phyloP scores from a whole-genome alignment of 2,888 invertebrate genomes.

The Palloptera scutellata region DNA sequence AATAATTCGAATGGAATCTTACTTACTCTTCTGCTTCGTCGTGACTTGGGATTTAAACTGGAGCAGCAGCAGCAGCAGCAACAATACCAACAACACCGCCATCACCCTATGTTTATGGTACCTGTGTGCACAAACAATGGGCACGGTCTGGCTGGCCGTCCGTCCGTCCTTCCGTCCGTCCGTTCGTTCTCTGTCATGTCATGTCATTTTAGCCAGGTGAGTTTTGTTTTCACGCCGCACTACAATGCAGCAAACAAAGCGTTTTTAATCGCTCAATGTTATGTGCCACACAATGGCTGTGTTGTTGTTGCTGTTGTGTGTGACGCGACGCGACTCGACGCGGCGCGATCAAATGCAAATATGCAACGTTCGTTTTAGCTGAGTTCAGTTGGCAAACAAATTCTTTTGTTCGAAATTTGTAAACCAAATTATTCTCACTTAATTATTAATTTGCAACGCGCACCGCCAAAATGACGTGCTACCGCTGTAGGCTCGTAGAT shows the following conservation, averaged over 20 bases:
- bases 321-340: constrained; percentile 34
- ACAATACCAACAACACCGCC: constrained; percentile 14
- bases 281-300: constrained; percentile 25
- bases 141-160: constrained; percentile 21
- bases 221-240: constrained; percentile 9
- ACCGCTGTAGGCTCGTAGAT: too few relatives aligned
- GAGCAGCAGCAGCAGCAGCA: constrained; percentile 20
- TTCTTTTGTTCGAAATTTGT: constrained; percentile 57
- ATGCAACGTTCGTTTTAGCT: constrained; percentile 21
- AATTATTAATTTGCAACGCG: constrained; percentile 27
- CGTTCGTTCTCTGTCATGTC: not conserved
- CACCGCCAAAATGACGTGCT: constrained; percentile 10
- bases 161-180: constrained; percentile 36
- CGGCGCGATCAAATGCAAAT: constrained; percentile 21
- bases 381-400: constrained; percentile 52
- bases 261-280: not conserved
- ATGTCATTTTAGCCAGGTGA: constrained; percentile 29
- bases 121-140: not conserved
- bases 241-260: not conserved
- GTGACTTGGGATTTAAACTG: constrained; percentile 17
- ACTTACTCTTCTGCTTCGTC: not conserved
- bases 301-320: constrained; percentile 32
- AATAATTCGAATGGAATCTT: too few relatives aligned
- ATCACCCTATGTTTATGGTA: too few relatives aligned
- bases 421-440: constrained; percentile 56